These are phyloP conservation scores for Microdon myrmicae DNA, from an alignment of 2,888 invertebrate species.

Conservation along the genomic window DNA sequence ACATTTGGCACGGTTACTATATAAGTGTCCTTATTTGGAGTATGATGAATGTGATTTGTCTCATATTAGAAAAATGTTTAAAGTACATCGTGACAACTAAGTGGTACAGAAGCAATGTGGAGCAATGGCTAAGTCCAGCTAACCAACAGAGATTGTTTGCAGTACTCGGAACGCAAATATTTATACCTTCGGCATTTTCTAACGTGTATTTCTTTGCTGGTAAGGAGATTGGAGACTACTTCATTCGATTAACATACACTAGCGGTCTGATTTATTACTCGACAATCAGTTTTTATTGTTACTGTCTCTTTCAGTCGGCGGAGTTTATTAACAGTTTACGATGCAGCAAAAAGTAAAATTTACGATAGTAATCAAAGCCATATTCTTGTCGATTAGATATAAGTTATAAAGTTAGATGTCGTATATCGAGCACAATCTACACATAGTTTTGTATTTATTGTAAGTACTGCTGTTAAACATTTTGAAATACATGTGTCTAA, in stretches of 20 bases:
- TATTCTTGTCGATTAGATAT: slow-evolving; percentile 34
- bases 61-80: slow-evolving; percentile 77
- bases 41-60: slow-evolving; percentile 83
- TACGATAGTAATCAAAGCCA: slow-evolving; percentile 11
- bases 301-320: slow-evolving; percentile 65
- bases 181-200: slow-evolving; percentile 83
- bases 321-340: slow-evolving; percentile 53
- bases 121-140: slow-evolving; percentile 64
- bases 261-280: slow-evolving; percentile 62
- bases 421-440: too few relatives aligned
- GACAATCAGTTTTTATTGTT: slow-evolving; percentile 62
- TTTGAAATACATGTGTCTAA: too few relatives aligned
- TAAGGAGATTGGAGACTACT: slow-evolving; percentile 77
- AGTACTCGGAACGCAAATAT: slow-evolving; percentile 76
- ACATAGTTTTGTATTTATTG: too few relatives aligned
- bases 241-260: slow-evolving; percentile 71
- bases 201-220: slow-evolving; percentile 90
- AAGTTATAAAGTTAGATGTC: slow-evolving; percentile 6
- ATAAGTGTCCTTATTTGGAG: slow-evolving; percentile 85
- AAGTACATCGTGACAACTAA: slow-evolving; percentile 68
- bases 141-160: slow-evolving; percentile 75
- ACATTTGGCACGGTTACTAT: slow-evolving; percentile 89
- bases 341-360: slow-evolving; percentile 2
- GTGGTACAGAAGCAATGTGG: slow-evolving; percentile 68
- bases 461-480: too few relatives aligned